These are phyloP conservation scores for Alcis repandata DNA, from an alignment of 2,888 invertebrate species.

Conservation along the genomic window DNA sequence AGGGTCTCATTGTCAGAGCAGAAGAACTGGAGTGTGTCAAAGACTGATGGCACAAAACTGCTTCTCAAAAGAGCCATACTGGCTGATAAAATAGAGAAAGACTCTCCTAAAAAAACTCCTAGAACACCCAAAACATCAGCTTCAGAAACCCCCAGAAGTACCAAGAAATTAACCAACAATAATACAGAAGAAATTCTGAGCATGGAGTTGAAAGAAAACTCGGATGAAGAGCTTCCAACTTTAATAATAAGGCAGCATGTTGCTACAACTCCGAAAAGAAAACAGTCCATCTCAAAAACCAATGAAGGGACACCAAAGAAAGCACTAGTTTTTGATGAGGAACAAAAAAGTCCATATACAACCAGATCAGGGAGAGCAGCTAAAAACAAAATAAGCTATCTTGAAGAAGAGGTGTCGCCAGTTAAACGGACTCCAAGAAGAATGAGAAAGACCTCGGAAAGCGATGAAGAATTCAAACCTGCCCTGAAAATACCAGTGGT, in stretches of 20 bases:
- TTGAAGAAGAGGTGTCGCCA: conserved; percentile 66
- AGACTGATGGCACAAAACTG: conserved; percentile 80
- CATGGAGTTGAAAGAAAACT: conserved; percentile 77
- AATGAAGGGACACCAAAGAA: conserved; percentile 73
- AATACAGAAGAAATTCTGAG: conserved; percentile 70
- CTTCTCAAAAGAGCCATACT: conserved; percentile 80
- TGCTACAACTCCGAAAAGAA: conserved; percentile 71
- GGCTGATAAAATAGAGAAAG: conserved; percentile 75
- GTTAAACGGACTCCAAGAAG: conserved; percentile 67
- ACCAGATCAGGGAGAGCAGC: conserved; percentile 67
- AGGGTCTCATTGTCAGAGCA: conserved; percentile 71
- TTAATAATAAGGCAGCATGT: conserved; percentile 73
- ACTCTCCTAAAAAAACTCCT: conserved; percentile 66
- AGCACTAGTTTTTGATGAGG: conserved; percentile 69
- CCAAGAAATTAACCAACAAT: conserved; percentile 58
- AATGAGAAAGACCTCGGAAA: conserved; percentile 31
- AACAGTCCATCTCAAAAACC: conserved; percentile 62
- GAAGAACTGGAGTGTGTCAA: conserved; percentile 79
- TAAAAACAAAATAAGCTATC: conserved; percentile 62
- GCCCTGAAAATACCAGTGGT: conserved; percentile 26
- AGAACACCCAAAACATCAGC: conserved; percentile 59
- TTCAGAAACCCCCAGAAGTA: conserved; percentile 64
- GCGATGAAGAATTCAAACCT: conserved; percentile 54
- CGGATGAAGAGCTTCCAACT: conserved; percentile 79
- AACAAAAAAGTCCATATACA: conserved; percentile 56